Evolutionary conservation across 2,113 vertebrate genomes (phyloP), one percentile per base, ranked within the genome.

Genomic region (Salvelinus namaycush): DNA sequence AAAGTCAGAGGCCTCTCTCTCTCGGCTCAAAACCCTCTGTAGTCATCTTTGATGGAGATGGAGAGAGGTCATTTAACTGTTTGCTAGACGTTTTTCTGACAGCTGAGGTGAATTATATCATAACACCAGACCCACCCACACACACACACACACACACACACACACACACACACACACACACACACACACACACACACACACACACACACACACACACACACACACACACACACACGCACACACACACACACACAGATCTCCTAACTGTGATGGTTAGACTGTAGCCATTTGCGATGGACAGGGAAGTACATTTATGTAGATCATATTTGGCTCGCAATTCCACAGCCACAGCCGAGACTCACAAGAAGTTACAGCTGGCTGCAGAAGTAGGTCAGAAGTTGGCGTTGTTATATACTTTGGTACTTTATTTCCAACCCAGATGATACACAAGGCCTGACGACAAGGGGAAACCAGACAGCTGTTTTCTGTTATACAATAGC

Each of bases 401-500:
- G 54, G 54, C 54, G 54, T 62, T 57, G 6, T 57, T 57, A 57
- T 57, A 57, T 20, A 57, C 54, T 20, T 44, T 44, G 39, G 39
- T 57, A 14, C 54, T 57, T 20, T 57, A 20, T 57, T 57, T 18
- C 20, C 13, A 44, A 77, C 64, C 44, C 59, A 72, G 59, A 72
- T 16, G 16, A 67, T 39, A 66, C 59, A 27, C 26, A 49, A 72
- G 65, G 48, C 9, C 5, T 13, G 24, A 68, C 16, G 20, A 22
- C n/a, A 22, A 22, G n/a, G 59, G 27, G 14, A 34, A 27, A 68
- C 66, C n/a, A 2, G 11, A 48, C 82, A 84, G 79, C 79, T 83
- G 83, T 20, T 81, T 74, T 81, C 26, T 67, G 77, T 82, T 80
- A 76, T 9, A 74, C 49, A 72, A 48, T 9, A 20, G 44, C 16